A percentile compares a stretch with the other conserved stretches of the same genome.
phyloP scores from a whole-genome alignment of 2,113 vertebrate genomes.

The Cnemophilus loriae region DNA sequence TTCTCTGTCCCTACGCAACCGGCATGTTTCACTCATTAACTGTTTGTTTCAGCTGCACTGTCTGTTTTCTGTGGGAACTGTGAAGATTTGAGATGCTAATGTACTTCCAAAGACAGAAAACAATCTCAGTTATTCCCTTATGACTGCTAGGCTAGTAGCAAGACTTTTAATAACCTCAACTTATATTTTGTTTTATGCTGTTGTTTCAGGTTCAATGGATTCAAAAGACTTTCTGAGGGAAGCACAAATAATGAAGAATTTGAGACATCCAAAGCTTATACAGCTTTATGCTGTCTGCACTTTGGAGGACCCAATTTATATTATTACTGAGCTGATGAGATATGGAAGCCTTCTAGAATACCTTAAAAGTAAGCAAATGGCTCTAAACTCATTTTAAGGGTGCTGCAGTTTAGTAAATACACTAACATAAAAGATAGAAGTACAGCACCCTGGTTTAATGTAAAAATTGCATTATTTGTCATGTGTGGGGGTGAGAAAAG shows the following conservation, averaged over 20 bases:
- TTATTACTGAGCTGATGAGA: slow-evolving; percentile 96
- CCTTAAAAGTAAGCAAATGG: slow-evolving; percentile 84
- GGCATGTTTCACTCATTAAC: slow-evolving; percentile 36
- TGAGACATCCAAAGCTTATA: slow-evolving; percentile 92
- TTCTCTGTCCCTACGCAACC: neutral
- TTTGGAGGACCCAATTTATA: slow-evolving; percentile 92
- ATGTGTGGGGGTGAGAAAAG: neutral
- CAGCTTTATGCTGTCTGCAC: slow-evolving; percentile 97
- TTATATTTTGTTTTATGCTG: slow-evolving; percentile 52
- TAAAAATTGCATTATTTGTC: neutral
- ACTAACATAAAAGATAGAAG: neutral
- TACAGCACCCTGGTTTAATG: neutral
- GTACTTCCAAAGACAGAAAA: slow-evolving; percentile 41
- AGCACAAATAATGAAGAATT: slow-evolving; percentile 93
- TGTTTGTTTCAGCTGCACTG: slow-evolving; percentile 21
- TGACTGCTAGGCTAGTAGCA: slow-evolving; percentile 23
- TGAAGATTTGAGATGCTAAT: slow-evolving; percentile 53
- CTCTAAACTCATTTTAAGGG: slow-evolving; percentile 35
- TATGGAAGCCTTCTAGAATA: slow-evolving; percentile 90
- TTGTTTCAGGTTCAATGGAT: slow-evolving; percentile 89
- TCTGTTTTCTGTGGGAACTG: slow-evolving; percentile 49
- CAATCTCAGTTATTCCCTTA: slow-evolving; percentile 42
- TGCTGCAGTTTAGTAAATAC: slow-evolving; percentile 28
- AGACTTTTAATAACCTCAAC: slow-evolving; percentile 47
- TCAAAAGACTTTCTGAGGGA: slow-evolving; percentile 88